phyloP scores from a whole-genome alignment of 2,113 vertebrate genomes.

The Perca schrenkii region DNA sequence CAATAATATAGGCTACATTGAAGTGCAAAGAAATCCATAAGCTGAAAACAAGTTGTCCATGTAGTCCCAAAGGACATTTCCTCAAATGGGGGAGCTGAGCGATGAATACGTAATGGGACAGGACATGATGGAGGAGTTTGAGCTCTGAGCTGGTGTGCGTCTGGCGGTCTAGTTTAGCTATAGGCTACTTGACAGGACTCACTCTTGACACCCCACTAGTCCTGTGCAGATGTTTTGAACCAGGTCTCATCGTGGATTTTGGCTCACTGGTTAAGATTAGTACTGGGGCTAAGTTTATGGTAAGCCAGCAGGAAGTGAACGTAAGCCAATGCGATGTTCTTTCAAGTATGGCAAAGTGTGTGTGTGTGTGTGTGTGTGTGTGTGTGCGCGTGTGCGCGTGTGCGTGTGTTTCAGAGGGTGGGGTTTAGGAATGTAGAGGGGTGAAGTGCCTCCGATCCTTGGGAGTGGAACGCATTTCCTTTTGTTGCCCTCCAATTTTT shows the following conservation, averaged over 20 bases:
- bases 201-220: not conserved
- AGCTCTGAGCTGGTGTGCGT: slow-evolving; percentile 3
- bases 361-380: slow-evolving; percentile 22
- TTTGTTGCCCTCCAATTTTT: slow-evolving; percentile 80
- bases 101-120: slow-evolving; percentile 29
- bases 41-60: not conserved
- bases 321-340: not conserved
- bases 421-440: slow-evolving; percentile 56
- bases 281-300: not conserved
- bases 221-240: slow-evolving; percentile 10
- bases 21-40: not conserved
- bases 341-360: not conserved
- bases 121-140: slow-evolving; percentile 42
- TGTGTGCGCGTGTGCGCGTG: not conserved
- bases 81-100: not conserved
- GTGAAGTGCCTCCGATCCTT: slow-evolving; percentile 75
- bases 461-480: slow-evolving; percentile 74
- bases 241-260: not conserved
- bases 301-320: slow-evolving; percentile 25
- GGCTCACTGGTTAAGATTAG: slow-evolving; percentile 18
- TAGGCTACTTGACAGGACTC: not conserved
- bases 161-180: slow-evolving; percentile 6
- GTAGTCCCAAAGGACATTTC: not conserved
- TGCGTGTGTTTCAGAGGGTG: slow-evolving; percentile 21
- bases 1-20: not conserved